Percentiles rank a stretch among this genome's conserved stretches.
Evolutionary conservation across 2,113 vertebrate genomes (phyloP).

Genomic region (Chlamydotis undulata): DNA sequence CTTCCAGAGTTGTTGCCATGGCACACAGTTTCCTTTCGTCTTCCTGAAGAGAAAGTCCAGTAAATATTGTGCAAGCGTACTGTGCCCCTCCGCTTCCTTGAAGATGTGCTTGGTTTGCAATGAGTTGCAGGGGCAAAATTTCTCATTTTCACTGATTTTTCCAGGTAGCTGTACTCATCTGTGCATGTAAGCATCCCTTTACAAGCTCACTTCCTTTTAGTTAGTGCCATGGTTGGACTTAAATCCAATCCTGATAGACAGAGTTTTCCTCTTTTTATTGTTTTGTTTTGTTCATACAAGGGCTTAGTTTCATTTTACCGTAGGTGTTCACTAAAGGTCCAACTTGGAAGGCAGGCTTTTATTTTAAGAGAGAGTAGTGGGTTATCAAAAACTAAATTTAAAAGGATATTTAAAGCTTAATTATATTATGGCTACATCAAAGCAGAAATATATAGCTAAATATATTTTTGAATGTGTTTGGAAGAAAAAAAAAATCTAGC

Average conservation of each 20-base stretch:
- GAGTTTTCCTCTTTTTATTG: background rate
- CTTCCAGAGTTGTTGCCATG: conserved; percentile 56
- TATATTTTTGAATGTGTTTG: background rate
- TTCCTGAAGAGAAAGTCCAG: conserved; percentile 58
- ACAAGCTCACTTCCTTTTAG: background rate
- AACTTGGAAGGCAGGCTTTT: background rate
- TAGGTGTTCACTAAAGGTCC: background rate
- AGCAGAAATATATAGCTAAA: background rate
- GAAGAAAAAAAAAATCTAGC: background rate
- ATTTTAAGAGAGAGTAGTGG: background rate
- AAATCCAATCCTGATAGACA: background rate
- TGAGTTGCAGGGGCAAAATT: background rate
- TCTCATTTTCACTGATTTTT: background rate
- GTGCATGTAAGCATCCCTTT: background rate
- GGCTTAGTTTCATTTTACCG: background rate
- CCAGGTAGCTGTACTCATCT: background rate
- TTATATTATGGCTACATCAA: background rate
- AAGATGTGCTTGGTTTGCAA: background rate
- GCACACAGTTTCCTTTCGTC: conserved; percentile 68
- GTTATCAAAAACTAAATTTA: background rate
- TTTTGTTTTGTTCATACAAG: background rate
- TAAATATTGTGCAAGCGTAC: background rate
- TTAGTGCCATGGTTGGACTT: background rate
- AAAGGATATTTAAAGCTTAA: background rate
- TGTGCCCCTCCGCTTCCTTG: background rate